Conservation (phyloP, 2,113 vertebrate species). For the Periophthalmodon schlosseri region DNA sequence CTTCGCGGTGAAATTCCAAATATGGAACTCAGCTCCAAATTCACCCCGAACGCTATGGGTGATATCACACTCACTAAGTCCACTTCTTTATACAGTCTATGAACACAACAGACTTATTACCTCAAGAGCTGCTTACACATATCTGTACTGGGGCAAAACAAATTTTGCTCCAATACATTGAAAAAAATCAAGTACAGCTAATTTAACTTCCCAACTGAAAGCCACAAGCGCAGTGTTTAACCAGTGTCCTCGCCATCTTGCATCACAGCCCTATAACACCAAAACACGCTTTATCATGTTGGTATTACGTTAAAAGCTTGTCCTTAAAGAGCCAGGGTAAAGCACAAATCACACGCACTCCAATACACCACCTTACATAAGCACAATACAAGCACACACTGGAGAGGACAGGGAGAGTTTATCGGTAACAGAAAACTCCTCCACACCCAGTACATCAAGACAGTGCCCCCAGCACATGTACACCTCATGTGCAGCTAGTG, state of each 20-base stretch:
- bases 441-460: constrained; percentile 32
- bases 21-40: too few relatives aligned
- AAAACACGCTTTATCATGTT: background rate
- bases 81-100: too few relatives aligned
- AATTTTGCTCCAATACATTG: too few relatives aligned
- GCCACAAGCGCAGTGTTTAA: background rate
- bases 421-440: constrained; percentile 29
- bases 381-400: constrained; percentile 8
- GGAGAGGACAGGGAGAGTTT: constrained; percentile 4
- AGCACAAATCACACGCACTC: constrained; percentile 12
- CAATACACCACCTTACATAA: constrained; percentile 23
- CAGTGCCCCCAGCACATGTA: background rate
- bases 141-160: too few relatives aligned
- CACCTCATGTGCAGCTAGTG: constrained; percentile 17
- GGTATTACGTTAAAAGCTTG: background rate
- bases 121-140: too few relatives aligned
- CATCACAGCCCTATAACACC: background rate
- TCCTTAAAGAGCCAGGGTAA: background rate
- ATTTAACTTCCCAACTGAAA: too few relatives aligned
- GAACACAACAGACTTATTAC: too few relatives aligned
- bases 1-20: too few relatives aligned
- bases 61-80: too few relatives aligned
- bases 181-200: too few relatives aligned
- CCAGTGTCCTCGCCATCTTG: background rate
- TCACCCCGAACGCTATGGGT: too few relatives aligned